Evolutionary conservation across 2,113 vertebrate species (phyloP), one percentile per base, ranked within the genome.

Genomic region (Sinocyclocheilus anshuiensis): DNA sequence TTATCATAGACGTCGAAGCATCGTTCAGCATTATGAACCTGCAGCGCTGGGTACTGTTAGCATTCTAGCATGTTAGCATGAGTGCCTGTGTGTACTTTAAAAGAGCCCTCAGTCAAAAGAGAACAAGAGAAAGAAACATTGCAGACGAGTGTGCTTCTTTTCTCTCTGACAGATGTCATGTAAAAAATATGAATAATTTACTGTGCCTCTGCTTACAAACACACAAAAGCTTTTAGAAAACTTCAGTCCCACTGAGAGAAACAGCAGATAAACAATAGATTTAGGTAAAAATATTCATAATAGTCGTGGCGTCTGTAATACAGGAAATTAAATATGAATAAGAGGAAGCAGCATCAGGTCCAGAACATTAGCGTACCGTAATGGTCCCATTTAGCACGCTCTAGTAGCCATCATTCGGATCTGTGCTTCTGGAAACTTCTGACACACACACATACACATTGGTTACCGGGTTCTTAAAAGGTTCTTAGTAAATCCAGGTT

Each of bases 181-280:
- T 79, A 36, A 86, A 65, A 85, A 63, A 77, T 63, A 48, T 88
- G 53, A 88, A 90, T 88, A 81, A 90, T 90, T 87, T 69, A 90
- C 75, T 67, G 24, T 48, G 59, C 72, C 36, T 84, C 81, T 61
- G 75, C 83, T 88, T 84, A 79, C 75, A 75, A 83, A 80, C 87
- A 84, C 89, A 90, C 57, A 87, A 87, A 88, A 87, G 89, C 89
- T 88, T 88, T 88, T 87, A 89, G 83, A 74, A 59, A 81, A 69
- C 29, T 76, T 39, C 26, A 16, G 55, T 81, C 83, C 85, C 42
- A 65, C 78, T 26, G 86, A 83, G 85, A n/a, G 26, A 22, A 18
- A 42, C 75, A 59, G 69, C 67, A 80, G 36, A 87, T 53, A 87
- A 85, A 85, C 74, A 79, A 83, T 22, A 50, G 75, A 57, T 83